Percentiles rank a stretch among this genome's conserved stretches.
Conservation (phyloP, 2,797 vertebrate species). For the Ficedula albicollis region DNA sequence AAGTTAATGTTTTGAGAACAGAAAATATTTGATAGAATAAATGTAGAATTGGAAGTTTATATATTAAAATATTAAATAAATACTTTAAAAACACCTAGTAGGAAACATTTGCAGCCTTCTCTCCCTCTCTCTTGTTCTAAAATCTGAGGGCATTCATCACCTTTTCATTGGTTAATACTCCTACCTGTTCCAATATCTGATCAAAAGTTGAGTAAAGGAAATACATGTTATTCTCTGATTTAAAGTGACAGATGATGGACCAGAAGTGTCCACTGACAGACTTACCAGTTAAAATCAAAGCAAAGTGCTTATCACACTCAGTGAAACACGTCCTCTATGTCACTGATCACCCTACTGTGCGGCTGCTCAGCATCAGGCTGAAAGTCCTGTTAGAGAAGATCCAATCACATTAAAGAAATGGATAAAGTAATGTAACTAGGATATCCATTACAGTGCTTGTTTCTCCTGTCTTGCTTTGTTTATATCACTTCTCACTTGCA, state of each 20-base stretch:
- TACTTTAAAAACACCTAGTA: background rate
- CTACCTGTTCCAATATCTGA: background rate
- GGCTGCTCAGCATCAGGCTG: background rate
- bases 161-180: background rate
- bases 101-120: background rate
- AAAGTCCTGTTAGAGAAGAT: background rate
- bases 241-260: background rate
- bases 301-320: background rate
- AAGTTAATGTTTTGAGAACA: background rate
- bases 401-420: background rate
- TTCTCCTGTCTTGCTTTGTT: constrained; percentile 34
- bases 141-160: background rate
- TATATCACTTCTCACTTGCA: constrained; percentile 39
- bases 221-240: background rate
- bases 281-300: background rate
- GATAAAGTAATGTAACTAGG: background rate
- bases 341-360: background rate
- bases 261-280: background rate
- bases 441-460: background rate
- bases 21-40: background rate
- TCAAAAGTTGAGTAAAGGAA: background rate
- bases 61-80: background rate
- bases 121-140: background rate
- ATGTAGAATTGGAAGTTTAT: background rate
- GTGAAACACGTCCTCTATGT: background rate